A percentile compares a stretch with the other conserved stretches of the same genome.
These are phyloP conservation scores for Capricornis sumatraensis DNA, from an alignment of 2,113 vertebrate species.

Conservation along the genomic window DNA sequence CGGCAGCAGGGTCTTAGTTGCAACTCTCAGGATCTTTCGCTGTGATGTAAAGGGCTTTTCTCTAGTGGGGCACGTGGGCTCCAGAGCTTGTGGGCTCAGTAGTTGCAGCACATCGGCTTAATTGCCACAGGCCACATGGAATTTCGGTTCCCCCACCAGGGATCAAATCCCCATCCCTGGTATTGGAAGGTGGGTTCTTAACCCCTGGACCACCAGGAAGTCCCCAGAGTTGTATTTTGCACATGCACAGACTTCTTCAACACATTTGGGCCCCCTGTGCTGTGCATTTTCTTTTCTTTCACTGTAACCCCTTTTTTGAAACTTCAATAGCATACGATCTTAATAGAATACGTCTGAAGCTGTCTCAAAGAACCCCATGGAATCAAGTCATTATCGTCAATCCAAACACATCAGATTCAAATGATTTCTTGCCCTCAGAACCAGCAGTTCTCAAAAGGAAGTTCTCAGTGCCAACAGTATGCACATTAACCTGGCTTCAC, in stretches of 20 bases:
- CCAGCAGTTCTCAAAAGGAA: neutral
- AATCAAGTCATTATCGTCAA: neutral
- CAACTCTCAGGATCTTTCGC: neutral
- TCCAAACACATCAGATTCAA: neutral
- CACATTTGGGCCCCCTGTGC: neutral
- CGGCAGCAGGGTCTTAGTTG: neutral
- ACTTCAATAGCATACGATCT: neutral
- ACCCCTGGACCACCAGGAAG: neutral
- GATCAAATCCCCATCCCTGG: neutral
- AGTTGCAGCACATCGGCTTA: neutral
- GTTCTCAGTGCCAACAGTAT: accelerated
- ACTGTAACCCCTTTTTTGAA: neutral
- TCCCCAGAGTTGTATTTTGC: neutral
- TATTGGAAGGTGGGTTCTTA: neutral
- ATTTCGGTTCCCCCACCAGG: neutral
- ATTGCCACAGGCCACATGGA: neutral
- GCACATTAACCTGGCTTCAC: neutral
- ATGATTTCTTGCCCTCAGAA: neutral
- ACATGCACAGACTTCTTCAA: neutral
- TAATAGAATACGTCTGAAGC: neutral
- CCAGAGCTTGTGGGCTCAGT: neutral
- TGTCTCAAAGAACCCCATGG: neutral
- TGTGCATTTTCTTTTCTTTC: neutral
- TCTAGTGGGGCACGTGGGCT: neutral
- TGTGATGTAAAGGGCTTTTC: neutral